Evolutionary conservation across 2,113 vertebrate species (phyloP), one percentile per base, ranked within the genome.

Genomic region (Melanerpes aurifrons): DNA sequence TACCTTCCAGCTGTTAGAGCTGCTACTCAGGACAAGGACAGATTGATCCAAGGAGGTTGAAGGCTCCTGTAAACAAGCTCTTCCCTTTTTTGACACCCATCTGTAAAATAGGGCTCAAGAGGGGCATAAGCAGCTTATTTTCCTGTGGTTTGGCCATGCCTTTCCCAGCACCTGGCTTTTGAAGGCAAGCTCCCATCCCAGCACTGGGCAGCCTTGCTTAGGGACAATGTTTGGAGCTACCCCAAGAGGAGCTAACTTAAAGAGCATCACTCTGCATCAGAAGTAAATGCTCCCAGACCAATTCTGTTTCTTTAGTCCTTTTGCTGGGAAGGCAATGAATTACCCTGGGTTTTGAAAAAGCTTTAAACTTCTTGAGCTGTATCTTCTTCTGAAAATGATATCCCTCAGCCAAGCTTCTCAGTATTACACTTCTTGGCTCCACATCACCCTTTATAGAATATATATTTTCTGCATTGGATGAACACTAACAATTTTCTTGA

Each of bases 271-370:
- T 56, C 50, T 77, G 37, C 3, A 15, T 19, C 15, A 54, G 54
- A 74, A n/a, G 5, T 32, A 71, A 85, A 35, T 13, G 11, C 18
- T 71, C 29, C 20, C 8, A 29, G 74, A 83, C 5, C 13, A 26
- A 25, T 84, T 84, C 35, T 64, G 22, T 22, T 68, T 83, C 59
- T 26, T 19, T 57, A 9, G 78, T 50, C 50, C 29, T 62, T 79
- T 64, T 32, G 45, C 25, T 21, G 26, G 31, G 22, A 81, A 84
- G 62, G 15, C 0, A 0, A 1, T 47, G 15, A 88, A 35, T 74
- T 72, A 32, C 9, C 72, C 58, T 31, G 15, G 25, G 26, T 70
- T 87, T 89, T 81, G 15, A 86, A 82, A 91, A 91, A 81, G 26
- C 18, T 91, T 88, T 72, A 69, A 90, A 47, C 20, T 64, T 77